Base-by-base conservation (phyloP, 1,140 invertebrate genomes). In the Adoxophyes honmai region DNA sequence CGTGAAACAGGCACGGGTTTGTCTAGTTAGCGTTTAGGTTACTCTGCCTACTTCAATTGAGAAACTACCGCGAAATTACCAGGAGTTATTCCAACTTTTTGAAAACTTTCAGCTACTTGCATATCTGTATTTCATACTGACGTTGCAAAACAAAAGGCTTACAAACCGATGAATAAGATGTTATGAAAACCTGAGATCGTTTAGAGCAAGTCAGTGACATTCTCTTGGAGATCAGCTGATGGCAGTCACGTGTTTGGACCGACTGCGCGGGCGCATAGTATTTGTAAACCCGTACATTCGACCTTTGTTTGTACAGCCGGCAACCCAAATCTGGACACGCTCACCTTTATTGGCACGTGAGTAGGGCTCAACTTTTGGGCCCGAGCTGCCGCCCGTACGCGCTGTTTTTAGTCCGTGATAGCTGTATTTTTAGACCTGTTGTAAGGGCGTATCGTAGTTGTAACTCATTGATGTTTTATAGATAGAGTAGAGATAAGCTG, bases 261-360 rank as follows among this genome's bases (percentile, higher is more conserved):
- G 21, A n/a, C 21, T 28, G 21, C 21, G 6, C 2, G 2, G 6
- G 21, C 21, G 10, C 4, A 21, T 44, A 44, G 42, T 48, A 48
- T 48, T 48, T 48, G 18, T 48, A 48, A 48, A 48, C 42, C 2
- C 42, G 42, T 48, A 16, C 42, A n/a, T 5, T 10, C n/a, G 42
- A 48, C 42, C 42, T 48, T 28, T 48, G 42, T 48, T 48, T 28
- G 42, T 48, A 48, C 42, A 48, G 42, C 11, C 16, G 6, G 16
- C 42, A 6, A 48, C 16, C 10, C 18, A 33, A 0, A 11, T 8
- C 42, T n/a, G 14, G n/a, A 35, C 3, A 35, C 6, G 21, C 21
- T 28, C 15, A n/a, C 39, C 16, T n/a, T 7, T 44, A 44, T 44
- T 44, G 5, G 5, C 21, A 44, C 15, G 0, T 14, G 1, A 3